These are phyloP conservation scores for Myotis vivesi DNA, from an alignment of 2,797 vertebrate genomes.

Conservation along the genomic window DNA sequence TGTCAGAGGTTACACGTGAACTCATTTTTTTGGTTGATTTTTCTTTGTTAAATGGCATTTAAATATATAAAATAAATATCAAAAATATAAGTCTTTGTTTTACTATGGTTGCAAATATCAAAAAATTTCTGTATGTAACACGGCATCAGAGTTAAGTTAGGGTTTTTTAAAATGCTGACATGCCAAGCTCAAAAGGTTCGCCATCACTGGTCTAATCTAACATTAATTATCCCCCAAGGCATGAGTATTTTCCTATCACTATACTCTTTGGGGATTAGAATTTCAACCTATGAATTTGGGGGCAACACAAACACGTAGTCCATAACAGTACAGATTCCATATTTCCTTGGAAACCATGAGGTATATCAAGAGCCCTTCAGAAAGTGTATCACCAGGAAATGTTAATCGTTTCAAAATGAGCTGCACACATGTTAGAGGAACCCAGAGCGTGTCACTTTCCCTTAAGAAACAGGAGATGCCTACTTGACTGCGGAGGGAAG, in stretches of 20 bases:
- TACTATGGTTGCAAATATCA: too few species aligned
- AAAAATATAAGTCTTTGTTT: too few species aligned
- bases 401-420: conserved; percentile 30
- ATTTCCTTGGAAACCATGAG: conserved; percentile 21
- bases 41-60: too few species aligned
- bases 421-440: not conserved
- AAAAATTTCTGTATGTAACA: too few species aligned
- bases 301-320: not conserved
- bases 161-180: too few species aligned
- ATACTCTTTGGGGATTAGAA: not conserved
- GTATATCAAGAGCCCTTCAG: not conserved
- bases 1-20: too few species aligned
- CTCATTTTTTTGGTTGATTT: too few species aligned
- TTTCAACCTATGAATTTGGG: not conserved
- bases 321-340: not conserved
- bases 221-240: not conserved
- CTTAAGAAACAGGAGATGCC: conserved; percentile 5
- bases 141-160: too few species aligned
- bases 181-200: too few species aligned
- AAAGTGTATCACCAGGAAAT: conserved; percentile 31
- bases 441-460: not conserved
- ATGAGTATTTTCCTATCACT: not conserved
- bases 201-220: not conserved
- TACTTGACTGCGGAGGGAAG: not conserved
- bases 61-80: too few species aligned